Percentiles rank a stretch among this genome's conserved stretches.
Evolutionary conservation across 2,113 vertebrate species (phyloP).

Genomic region (Scolopax mira): DNA sequence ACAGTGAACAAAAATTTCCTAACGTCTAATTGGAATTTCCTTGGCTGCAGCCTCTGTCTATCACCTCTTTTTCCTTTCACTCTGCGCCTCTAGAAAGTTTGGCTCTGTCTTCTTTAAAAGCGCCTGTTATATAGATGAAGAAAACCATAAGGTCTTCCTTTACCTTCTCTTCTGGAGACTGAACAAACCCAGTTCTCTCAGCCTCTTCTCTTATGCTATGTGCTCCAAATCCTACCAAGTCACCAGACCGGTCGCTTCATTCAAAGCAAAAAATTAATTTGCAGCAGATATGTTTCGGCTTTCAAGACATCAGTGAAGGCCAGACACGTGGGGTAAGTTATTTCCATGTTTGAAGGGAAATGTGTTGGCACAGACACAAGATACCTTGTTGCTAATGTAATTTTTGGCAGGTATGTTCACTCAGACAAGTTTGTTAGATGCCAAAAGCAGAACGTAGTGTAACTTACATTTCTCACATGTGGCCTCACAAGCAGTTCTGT

Average conservation of each 20-base stretch:
- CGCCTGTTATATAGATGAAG: background rate
- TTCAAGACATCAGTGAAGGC: background rate
- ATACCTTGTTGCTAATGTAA: slow-evolving; percentile 42
- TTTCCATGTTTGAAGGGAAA: slow-evolving; percentile 32
- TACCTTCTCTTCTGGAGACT: background rate
- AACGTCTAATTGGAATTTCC: background rate
- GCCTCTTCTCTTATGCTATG: background rate
- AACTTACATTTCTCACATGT: slow-evolving; percentile 3
- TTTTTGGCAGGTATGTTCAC: slow-evolving; percentile 38
- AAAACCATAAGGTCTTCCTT: background rate
- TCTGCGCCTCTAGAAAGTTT: background rate
- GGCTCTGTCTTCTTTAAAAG: background rate
- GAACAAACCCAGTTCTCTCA: background rate
- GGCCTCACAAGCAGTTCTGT: background rate
- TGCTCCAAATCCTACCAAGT: slow-evolving; percentile 3
- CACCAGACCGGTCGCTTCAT: background rate
- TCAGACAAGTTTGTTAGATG: background rate
- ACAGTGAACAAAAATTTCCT: background rate
- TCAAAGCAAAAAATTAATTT: slow-evolving; percentile 22
- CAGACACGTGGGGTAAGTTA: background rate
- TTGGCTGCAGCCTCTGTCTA: background rate
- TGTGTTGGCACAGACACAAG: background rate
- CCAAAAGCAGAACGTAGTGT: background rate
- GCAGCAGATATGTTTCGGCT: background rate
- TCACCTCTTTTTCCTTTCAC: background rate